Conservation (phyloP, 2,113 vertebrate species). For the Copsychus sechellarum region DNA sequence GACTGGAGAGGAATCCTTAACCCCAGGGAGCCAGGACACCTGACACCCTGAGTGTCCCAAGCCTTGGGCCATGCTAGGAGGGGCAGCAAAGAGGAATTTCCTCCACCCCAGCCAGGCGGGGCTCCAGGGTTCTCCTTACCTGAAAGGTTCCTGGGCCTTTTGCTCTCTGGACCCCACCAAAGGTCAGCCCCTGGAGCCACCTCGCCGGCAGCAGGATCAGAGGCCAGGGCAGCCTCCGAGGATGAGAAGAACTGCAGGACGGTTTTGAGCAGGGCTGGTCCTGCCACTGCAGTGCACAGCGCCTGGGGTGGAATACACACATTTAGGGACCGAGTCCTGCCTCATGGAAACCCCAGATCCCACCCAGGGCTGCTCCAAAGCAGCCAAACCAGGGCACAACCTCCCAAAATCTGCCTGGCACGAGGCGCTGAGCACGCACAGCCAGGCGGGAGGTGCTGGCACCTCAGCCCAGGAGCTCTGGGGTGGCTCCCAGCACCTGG, state of each 20-base stretch:
- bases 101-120: background rate
- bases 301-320: slow-evolving; percentile 63
- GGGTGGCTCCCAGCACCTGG: background rate
- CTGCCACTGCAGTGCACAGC: slow-evolving; percentile 84
- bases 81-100: background rate
- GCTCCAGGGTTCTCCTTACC: background rate
- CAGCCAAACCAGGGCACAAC: background rate
- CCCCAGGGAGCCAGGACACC: too few species aligned
- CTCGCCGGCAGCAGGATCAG: background rate
- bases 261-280: slow-evolving; percentile 88
- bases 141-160: background rate
- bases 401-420: background rate
- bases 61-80: fast-evolving
- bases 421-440: fast-evolving
- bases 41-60: background rate
- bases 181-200: background rate
- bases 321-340: fast-evolving
- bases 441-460: background rate
- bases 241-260: slow-evolving; percentile 90
- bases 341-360: fast-evolving
- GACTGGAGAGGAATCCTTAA: background rate
- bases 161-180: background rate
- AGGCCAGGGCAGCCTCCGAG: slow-evolving; percentile 49
- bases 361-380: too few species aligned
- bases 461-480: background rate